Evolutionary conservation across 35 echinoderm and acorn worm genomes (phyloP), one percentile per base, ranked within the genome.

Genomic region (Ptychodera flava): DNA sequence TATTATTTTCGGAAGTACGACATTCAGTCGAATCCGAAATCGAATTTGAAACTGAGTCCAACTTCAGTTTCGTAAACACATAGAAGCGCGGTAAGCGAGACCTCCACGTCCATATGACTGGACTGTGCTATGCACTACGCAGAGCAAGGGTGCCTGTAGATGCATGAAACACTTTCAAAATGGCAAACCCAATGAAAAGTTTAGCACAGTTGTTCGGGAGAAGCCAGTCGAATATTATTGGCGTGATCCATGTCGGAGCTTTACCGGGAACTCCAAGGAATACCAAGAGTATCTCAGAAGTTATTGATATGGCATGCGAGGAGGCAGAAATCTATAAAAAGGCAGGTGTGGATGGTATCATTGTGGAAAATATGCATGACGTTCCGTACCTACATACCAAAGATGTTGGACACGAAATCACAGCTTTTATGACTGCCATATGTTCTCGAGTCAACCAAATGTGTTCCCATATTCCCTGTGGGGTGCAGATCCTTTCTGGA

Each of bases 331-430:
- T 85, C 2, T 93, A 93, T 33, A 38, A 36, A 33, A 81, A 90
- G 31, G 88, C 88, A 33, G 92, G 88, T 33, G 81, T 93, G 32
- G 90, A 94, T 92, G 92, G 77, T 1, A 86, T 99, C 16, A 92
- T 99, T 81, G 34, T 99, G 31, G 96, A 99, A 81, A 99, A 99
- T 79, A 99, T 99, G 96, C 96, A 99, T 85, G 96, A 99, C 36
- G 32, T 94, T 31, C 96, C 96, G 0, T 99, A 99, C 84, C 45
- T 99, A 32, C 92, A 86, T 31, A 84, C 93, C 37, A 31, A 92
- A 29, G 32, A 85, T 16, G 78, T 99, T 14, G 93, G 96, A 28
- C 88, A 93, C 81, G 96, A 99, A 33, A 76, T 99, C 64, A 94
- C 93, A 1, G 90, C 96, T 36, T 86, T 85, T 0, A 99, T 99